Base-by-base conservation (phyloP, 2,113 vertebrate genomes). In the Sciurus niger region DNA sequence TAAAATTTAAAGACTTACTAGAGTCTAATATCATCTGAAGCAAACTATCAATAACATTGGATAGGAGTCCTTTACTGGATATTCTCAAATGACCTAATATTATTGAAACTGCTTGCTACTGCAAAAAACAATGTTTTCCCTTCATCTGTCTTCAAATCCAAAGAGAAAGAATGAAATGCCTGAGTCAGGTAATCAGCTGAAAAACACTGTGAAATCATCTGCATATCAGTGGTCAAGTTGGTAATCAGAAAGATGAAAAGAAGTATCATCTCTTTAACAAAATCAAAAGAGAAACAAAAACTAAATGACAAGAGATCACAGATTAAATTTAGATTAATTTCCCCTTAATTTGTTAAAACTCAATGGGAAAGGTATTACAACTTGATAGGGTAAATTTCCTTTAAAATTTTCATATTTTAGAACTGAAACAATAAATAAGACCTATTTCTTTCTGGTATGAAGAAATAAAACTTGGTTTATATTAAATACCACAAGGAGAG, bases 101-200 rank as follows among this genome's bases (percentile, higher is more conserved):
- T 37, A 37, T 2, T 37, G 37, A 37, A 37, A 37, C 37, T 37
- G 37, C 37, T 37, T 37, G 37, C 2, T 37, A 37, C 37, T 37
- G 37, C 37, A 37, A 37, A 37, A 37, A 37, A 37, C 37, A 37
- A 37, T 37, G 37, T 37, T 37, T 37, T 37, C 37, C 37, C 37
- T 37, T 37, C 37, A 37, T 37, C 37, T 37, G 37, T 37, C 37
- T 37, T 37, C 37, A 37, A 37, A 37, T 37, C 37, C 37, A 37
- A 37, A 37, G 2, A 2, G 37, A 37, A 37, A 37, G 37, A 37
- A 37, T 37, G 37, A 37, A 37, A 37, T 37, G 37, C 37, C 90
- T 99, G 99, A 93, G 99, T 99, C 98, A 99, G 90, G 55, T 99
- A 98, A 97, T 99, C 99, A 91, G 98, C 99, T 99, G 97, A 96